Base-by-base conservation (phyloP, 2,888 invertebrate genomes). In the Ochropleura plecta region DNA sequence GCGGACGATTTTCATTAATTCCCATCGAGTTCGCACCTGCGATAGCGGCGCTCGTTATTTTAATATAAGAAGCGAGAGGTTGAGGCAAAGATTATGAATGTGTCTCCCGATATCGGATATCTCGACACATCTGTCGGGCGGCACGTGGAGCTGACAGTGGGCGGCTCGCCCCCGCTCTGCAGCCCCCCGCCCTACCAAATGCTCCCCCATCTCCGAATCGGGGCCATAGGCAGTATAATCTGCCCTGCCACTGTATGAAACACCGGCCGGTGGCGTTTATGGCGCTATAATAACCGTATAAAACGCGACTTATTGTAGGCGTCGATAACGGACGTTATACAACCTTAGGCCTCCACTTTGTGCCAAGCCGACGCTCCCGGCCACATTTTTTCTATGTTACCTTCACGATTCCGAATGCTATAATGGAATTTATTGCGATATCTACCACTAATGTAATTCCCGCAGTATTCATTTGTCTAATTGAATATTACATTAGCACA, bases 231-330 rank as follows among this genome's bases (percentile, higher is more conserved):
- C 94, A 93, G 95, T 94, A 95, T 95, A 96, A 95, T 95, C 95
- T 94, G 95, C 94, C 94, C 92, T 92, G 93, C 93, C 92, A 95
- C 94, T 95, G 95, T 95, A 96, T 96, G 95, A 95, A 95, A 95
- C 95, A 95, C 94, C 94, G 95, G 93, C 96, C 96, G 95, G 95
- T 95, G 96, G 94, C 95, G 93, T 95, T 96, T 96, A 96, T 96
- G 94, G 94, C 92, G 94, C 96, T 95, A 96, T 96, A 96, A 96
- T 96, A 96, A 96, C 95, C 95, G 92, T 96, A 96, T 96, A 96
- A 96, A 96, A 96, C 93, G 94, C 95, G 95, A 96, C 96, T 96
- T 96, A 96, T 96, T 96, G 96, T 95, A 94, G 94, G 93, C 94
- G 94, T 94, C 96, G 95, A 96, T 96, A 95, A 93, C 95, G 92